phyloP scores from a whole-genome alignment of 2,113 vertebrate species.

The Macquaria australasica region DNA sequence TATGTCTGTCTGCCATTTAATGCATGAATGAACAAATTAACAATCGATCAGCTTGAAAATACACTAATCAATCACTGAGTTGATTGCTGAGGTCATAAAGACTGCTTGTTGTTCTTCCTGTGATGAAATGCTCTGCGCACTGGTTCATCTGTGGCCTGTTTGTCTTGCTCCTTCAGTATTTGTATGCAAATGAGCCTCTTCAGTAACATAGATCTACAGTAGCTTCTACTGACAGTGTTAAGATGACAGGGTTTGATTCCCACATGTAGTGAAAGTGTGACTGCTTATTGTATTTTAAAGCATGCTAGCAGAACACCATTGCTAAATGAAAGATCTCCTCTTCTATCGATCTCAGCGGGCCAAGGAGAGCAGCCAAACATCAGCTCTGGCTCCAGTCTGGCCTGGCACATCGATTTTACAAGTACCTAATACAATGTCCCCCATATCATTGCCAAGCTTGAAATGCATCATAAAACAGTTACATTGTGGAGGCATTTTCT shows the following conservation, averaged over 20 bases:
- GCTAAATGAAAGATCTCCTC: constrained; percentile 58
- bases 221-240: not conserved
- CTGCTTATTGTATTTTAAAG: constrained; percentile 22
- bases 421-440: constrained; percentile 62
- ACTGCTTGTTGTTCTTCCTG: constrained; percentile 8
- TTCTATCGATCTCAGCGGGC: constrained; percentile 58
- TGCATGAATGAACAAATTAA: constrained; percentile 44
- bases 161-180: not conserved
- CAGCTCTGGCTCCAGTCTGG: constrained; percentile 67
- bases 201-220: not conserved
- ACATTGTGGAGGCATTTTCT: constrained; percentile 65
- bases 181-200: not conserved
- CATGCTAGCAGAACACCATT: constrained; percentile 39
- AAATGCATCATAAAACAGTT: constrained; percentile 74
- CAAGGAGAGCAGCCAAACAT: constrained; percentile 69
- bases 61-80: constrained; percentile 14
- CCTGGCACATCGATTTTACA: constrained; percentile 70
- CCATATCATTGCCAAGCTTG: constrained; percentile 51
- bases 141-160: not conserved
- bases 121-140: not conserved
- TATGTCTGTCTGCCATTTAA: not conserved
- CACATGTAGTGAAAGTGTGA: not conserved
- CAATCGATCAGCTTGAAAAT: constrained; percentile 32
- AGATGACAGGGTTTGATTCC: constrained; percentile 13
- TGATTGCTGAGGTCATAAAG: constrained; percentile 15